Base-by-base conservation (phyloP, 2,888 invertebrate genomes). In the Stratiomys singularior region DNA sequence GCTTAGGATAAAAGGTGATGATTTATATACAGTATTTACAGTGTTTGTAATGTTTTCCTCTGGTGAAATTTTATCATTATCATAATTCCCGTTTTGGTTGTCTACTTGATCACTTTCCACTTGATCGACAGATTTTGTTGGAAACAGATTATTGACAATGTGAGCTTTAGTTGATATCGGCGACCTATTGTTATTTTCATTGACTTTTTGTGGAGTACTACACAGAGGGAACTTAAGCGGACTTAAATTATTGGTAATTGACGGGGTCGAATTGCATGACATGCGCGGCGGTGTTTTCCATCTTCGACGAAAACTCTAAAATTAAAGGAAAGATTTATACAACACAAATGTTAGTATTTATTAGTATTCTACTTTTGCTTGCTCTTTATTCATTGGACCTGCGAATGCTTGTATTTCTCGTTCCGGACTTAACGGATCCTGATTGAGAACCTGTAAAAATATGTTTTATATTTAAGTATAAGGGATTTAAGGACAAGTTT, bases 321-420 rank as follows among this genome's bases (percentile, higher is more conserved):
- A 77, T 5, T n/a, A 56, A 37, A 37, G 37, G 25, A 18, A 78
- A 79, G 18, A n/a, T n/a, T n/a, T n/a, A n/a, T n/a, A n/a, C 63
- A 77, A 64, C 15, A 21, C 7, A 18, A 21, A 25, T 60, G 18
- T 60, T 60, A 60, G 13, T n/a, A 11, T 60, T 21, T 23, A 25
- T 23, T 60, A 25, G 25, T 23, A 25, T 58, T 60, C 76, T 81
- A 84, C 84, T 13, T 90, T 88, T 0, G 96, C 96, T 76, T 91
- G 90, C 15, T 89, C 88, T 79, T 92, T 92, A 56, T 91, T 91
- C 96, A 97, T 97, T 21, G 98, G 98, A 0, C 98, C 98, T 9
- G 97, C 97, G 87, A 93, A 93, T 0, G 97, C 97, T 83, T 91
- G 91, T 81, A 96, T 93, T 89, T 94, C 93, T 82, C 93, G 85